phyloP scores from a whole-genome alignment of 2,113 vertebrate species.

The Rattus rattus region DNA sequence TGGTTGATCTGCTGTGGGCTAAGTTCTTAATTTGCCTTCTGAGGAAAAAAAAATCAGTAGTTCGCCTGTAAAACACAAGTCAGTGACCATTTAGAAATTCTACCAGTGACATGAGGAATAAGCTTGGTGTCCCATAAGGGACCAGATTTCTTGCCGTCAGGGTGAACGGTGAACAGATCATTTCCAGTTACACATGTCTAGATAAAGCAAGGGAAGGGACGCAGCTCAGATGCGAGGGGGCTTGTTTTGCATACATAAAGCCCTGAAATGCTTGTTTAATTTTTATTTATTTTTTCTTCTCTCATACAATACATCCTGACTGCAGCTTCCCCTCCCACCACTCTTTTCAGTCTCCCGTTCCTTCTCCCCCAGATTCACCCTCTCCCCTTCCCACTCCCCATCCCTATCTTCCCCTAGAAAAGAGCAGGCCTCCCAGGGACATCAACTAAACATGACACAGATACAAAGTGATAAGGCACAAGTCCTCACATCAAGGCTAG shows the following conservation, averaged over 20 bases:
- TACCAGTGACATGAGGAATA: background rate
- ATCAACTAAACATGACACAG: background rate
- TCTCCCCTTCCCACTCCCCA: background rate
- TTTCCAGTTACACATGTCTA: background rate
- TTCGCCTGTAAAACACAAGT: background rate
- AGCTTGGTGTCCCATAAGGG: background rate
- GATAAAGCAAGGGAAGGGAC: background rate
- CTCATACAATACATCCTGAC: background rate
- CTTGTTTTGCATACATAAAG: background rate
- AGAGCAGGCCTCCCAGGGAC: background rate
- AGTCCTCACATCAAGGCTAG: background rate
- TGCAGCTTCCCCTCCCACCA: background rate
- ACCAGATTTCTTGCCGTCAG: background rate
- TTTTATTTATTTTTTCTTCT: background rate
- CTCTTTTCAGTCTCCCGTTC: background rate
- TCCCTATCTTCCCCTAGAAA: background rate
- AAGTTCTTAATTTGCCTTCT: conserved; percentile 15
- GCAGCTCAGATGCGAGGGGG: background rate
- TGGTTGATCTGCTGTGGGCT: background rate
- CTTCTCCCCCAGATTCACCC: no score
- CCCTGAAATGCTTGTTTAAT: no score
- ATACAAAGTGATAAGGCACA: background rate
- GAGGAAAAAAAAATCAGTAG: background rate
- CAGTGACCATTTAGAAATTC: background rate
- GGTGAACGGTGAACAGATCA: background rate